A percentile compares a stretch with the other conserved stretches of the same genome.
These are phyloP conservation scores for Trachymyrmex septentrionalis DNA, from an alignment of 1,140 invertebrate genomes.

Conservation along the genomic window DNA sequence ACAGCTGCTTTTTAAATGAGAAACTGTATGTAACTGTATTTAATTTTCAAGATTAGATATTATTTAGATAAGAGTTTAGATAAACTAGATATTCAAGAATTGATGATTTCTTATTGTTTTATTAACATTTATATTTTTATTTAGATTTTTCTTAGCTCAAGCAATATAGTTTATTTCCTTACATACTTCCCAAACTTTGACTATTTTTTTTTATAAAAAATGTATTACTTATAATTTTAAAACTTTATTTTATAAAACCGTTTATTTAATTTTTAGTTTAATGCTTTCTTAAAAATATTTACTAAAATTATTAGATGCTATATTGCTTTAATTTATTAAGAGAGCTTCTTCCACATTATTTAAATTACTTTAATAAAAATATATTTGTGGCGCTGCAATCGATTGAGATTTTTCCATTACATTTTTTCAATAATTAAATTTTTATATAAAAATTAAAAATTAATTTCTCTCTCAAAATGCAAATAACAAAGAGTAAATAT, in stretches of 20 bases:
- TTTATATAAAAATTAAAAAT: background rate
- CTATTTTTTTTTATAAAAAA: background rate
- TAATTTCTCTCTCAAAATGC: background rate
- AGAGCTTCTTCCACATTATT: background rate
- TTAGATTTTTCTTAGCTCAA: slow-evolving; percentile 4
- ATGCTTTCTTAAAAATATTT: slow-evolving; percentile 1
- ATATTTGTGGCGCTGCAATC: background rate
- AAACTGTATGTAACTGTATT: background rate
- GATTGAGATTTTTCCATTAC: background rate
- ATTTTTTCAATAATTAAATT: slow-evolving; percentile 5
- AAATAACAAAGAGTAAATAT: background rate
- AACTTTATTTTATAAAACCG: background rate
- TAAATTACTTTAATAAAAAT: background rate
- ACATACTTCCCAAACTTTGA: background rate
- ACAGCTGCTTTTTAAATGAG: background rate
- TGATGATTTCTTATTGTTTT: background rate
- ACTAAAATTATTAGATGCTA: background rate
- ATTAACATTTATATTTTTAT: slow-evolving; percentile 15
- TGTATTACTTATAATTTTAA: background rate
- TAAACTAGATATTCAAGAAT: background rate
- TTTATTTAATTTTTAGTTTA: background rate
- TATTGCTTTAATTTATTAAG: slow-evolving; percentile 3
- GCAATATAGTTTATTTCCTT: background rate
- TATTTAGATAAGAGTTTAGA: background rate
- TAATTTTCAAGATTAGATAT: slow-evolving; percentile 7